phyloP scores from a whole-genome alignment of 2,888 invertebrate genomes.

The Synergus itoensis region DNA sequence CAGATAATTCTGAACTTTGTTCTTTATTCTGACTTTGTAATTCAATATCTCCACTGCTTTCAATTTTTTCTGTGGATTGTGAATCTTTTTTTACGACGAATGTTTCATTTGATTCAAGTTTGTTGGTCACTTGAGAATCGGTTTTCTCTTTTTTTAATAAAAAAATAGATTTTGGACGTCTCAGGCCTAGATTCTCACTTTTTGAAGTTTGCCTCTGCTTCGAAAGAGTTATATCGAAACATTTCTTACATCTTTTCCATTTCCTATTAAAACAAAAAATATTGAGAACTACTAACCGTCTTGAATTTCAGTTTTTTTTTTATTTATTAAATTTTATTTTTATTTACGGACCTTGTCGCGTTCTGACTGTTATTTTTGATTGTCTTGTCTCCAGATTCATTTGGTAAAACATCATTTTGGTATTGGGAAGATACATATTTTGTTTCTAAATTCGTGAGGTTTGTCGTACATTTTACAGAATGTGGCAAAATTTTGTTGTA shows the following conservation, averaged over 20 bases:
- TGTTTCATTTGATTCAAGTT: not conserved
- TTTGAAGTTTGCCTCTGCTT: conserved; percentile 46
- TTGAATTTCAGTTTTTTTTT: not conserved
- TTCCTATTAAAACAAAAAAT: not conserved
- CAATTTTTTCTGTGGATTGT: not conserved
- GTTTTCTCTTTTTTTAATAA: conserved; percentile 13
- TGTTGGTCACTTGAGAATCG: not conserved
- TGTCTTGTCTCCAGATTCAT: conserved; percentile 50
- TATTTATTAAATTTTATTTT: not conserved
- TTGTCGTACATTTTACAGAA: conserved; percentile 3
- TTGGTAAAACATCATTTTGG: conserved; percentile 50
- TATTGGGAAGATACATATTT: conserved; percentile 50
- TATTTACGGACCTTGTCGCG: conserved; percentile 18
- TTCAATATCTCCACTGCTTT: not conserved
- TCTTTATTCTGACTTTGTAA: conserved; percentile 52
- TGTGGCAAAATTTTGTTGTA: not conserved
- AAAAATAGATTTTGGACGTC: not conserved
- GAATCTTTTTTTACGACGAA: not conserved
- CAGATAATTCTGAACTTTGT: conserved; percentile 48
- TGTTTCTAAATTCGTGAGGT: conserved; percentile 53
- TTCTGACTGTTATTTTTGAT: conserved; percentile 56
- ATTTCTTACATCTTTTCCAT: conserved; percentile 30
- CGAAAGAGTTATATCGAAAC: conserved; percentile 25
- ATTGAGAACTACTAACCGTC: not conserved
- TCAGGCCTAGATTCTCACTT: conserved; percentile 51